Percentiles rank a stretch among this genome's conserved stretches.
Conservation (phyloP, 2,797 vertebrate species). For the Danio jaintianensis region DNA sequence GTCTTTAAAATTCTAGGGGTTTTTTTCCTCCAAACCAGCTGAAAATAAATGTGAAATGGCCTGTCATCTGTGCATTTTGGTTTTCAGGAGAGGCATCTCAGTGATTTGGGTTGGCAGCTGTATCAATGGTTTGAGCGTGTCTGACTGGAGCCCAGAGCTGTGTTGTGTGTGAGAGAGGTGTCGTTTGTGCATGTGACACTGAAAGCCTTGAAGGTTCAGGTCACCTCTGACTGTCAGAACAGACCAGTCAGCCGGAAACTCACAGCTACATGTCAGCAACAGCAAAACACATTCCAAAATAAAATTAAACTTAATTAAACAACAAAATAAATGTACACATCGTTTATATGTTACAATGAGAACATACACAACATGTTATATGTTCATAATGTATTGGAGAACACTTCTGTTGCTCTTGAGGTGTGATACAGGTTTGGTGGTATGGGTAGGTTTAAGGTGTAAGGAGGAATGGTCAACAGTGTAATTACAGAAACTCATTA, state of each 20-base stretch:
- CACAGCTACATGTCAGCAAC: neutral
- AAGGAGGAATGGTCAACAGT: too few relatives aligned
- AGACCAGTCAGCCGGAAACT: neutral
- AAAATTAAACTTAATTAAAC: neutral
- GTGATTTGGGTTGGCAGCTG: neutral
- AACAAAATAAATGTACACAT: too few relatives aligned
- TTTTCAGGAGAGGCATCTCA: neutral
- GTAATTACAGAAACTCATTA: too few relatives aligned
- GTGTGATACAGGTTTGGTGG: too few relatives aligned
- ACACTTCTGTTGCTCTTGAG: too few relatives aligned
- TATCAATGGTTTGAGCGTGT: neutral
- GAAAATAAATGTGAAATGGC: neutral
- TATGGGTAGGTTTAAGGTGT: too few relatives aligned
- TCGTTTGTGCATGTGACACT: slow-evolving; percentile 12
- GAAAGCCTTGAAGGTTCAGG: neutral
- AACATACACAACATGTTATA: neutral
- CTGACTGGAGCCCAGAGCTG: neutral
- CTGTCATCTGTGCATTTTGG: neutral
- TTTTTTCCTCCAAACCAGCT: neutral
- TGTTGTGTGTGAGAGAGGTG: slow-evolving; percentile 1
- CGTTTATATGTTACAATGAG: neutral
- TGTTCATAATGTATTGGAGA: too few relatives aligned
- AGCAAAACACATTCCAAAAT: neutral
- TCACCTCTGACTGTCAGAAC: slow-evolving; percentile 3
- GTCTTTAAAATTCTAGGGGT: neutral